Conservation (phyloP, 2,797 vertebrate genomes). For the Coregonus sp. region DNA sequence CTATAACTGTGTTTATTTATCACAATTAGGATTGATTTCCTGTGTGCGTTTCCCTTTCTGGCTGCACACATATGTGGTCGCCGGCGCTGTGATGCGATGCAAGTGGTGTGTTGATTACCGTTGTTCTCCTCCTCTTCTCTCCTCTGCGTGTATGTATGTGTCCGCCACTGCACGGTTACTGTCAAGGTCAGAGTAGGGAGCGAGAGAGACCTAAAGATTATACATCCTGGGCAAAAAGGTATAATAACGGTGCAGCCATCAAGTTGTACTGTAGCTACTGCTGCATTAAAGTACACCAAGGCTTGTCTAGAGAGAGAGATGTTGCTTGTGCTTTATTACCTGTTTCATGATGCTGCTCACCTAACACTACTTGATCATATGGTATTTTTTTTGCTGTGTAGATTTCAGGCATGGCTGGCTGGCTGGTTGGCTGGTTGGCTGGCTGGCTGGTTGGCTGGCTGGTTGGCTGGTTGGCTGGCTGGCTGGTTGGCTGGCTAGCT, state of each 20-base stretch:
- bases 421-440: not conserved
- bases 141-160: constrained; percentile 15
- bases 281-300: constrained; percentile 28
- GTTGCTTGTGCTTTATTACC: not conserved
- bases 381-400: not conserved
- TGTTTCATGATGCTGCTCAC: not conserved
- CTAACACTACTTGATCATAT: not conserved
- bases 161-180: constrained; percentile 33
- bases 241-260: constrained; percentile 44
- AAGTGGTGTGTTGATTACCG: not conserved
- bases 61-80: no score
- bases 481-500: no score
- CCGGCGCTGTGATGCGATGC: not conserved
- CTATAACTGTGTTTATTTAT: constrained; percentile 14
- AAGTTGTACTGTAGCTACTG: constrained; percentile 18
- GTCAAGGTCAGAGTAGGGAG: constrained; percentile 63
- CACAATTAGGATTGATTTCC: constrained; percentile 22
- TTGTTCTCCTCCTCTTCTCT: constrained; percentile 17
- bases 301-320: not conserved
- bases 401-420: not conserved
- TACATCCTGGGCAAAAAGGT: constrained; percentile 49
- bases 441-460: not conserved
- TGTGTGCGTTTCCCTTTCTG: not conserved
- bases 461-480: not conserved
- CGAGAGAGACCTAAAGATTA: constrained; percentile 55